Percentiles rank a stretch among this genome's conserved stretches.
Evolutionary conservation across 2,113 vertebrate genomes (phyloP).

Genomic region (Procapra przewalskii): DNA sequence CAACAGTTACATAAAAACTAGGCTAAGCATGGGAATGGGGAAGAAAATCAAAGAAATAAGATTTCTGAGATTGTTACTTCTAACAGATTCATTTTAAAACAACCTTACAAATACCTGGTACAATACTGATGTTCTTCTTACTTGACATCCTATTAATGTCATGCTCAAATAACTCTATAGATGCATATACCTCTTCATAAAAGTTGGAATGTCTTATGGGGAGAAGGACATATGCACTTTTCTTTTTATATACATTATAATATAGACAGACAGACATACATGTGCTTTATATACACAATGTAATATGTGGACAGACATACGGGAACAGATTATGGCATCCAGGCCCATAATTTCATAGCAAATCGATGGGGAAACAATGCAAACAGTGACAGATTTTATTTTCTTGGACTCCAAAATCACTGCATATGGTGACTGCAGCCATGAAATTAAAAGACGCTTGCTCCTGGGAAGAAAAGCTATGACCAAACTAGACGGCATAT

Average conservation of each 20-base stretch:
- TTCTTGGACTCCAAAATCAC: background rate
- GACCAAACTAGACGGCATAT: background rate
- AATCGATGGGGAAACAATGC: background rate
- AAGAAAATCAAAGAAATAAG: constrained; percentile 20
- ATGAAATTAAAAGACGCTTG: background rate
- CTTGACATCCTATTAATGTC: background rate
- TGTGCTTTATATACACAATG: background rate
- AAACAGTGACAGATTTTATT: background rate
- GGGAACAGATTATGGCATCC: background rate
- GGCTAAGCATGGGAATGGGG: background rate
- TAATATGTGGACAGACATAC: background rate
- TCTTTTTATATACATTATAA: background rate
- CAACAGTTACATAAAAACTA: background rate
- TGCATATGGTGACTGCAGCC: background rate
- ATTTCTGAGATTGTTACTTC: background rate
- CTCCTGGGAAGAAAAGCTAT: background rate
- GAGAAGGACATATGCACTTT: background rate
- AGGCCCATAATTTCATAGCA: background rate
- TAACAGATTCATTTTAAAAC: constrained; percentile 45
- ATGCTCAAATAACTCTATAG: background rate
- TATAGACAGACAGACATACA: background rate
- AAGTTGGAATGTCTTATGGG: background rate
- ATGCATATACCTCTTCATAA: background rate
- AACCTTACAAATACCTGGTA: background rate
- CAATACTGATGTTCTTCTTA: background rate